Percentiles rank a stretch among this genome's conserved stretches.
phyloP scores from a whole-genome alignment of 2,888 invertebrate species.

The Leptopterna dolabrata region DNA sequence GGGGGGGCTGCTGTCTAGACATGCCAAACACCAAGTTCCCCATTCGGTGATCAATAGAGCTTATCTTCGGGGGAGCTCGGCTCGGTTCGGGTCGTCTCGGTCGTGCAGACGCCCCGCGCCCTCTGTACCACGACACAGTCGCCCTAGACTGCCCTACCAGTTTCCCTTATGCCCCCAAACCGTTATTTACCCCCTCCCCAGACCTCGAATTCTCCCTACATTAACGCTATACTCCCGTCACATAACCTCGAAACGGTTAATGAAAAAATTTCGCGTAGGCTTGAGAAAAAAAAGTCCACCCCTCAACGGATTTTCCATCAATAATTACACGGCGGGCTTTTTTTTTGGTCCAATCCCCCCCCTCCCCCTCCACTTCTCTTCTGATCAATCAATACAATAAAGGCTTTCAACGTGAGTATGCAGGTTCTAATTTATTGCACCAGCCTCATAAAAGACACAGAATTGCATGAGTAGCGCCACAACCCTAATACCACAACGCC shows the following conservation, averaged over 20 bases:
- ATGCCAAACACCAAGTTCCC: slow-evolving; percentile 53
- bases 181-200: background rate
- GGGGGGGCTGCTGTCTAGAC: slow-evolving; percentile 46
- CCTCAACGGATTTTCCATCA: background rate
- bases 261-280: too few relatives aligned
- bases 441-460: background rate
- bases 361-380: background rate
- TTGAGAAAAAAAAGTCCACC: background rate
- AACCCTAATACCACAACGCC: background rate
- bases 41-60: slow-evolving; percentile 55
- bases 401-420: slow-evolving; percentile 1
- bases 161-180: background rate
- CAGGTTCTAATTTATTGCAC: background rate
- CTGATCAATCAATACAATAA: slow-evolving; percentile 1
- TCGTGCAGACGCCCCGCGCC: slow-evolving; percentile 21
- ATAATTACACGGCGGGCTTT: background rate
- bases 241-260: background rate
- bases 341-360: background rate
- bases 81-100: slow-evolving; percentile 35
- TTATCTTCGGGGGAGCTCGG: slow-evolving; percentile 49
- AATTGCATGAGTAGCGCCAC: background rate
- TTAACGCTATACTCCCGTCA: background rate
- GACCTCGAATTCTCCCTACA: background rate
- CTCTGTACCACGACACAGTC: slow-evolving; percentile 27
- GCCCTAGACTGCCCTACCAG: slow-evolving; percentile 24